Percentiles rank a stretch among this genome's conserved stretches.
Conservation (phyloP, 2,113 vertebrate genomes). For the Andinoacara biseriatus region DNA sequence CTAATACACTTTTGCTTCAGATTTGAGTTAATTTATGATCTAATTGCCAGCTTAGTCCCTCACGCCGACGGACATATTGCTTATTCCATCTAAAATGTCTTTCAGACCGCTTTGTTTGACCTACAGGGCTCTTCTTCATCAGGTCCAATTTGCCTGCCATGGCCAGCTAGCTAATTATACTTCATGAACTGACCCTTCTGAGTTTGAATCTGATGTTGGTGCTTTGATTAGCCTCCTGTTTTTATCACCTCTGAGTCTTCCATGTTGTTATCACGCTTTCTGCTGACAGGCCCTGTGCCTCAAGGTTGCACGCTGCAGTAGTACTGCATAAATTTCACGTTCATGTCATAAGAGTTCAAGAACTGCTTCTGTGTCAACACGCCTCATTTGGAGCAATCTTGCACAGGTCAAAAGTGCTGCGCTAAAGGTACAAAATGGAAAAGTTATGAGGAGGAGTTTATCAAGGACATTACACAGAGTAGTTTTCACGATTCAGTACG, state of each 20-base stretch:
- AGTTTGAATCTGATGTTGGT: constrained; percentile 65
- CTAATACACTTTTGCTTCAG: constrained; percentile 51
- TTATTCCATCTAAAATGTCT: constrained; percentile 70
- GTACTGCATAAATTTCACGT: constrained; percentile 66
- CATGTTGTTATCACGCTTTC: constrained; percentile 74
- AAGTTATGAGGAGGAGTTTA: constrained; percentile 37
- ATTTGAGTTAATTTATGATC: constrained; percentile 68
- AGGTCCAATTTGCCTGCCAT: constrained; percentile 74
- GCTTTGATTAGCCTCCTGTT: constrained; percentile 79
- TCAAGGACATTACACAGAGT: constrained; percentile 32
- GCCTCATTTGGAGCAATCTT: constrained; percentile 65
- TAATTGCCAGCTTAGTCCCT: constrained; percentile 70
- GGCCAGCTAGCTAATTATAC: constrained; percentile 78
- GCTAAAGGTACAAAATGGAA: constrained; percentile 39
- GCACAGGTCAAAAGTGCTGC: constrained; percentile 39
- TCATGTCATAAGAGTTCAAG: constrained; percentile 65
- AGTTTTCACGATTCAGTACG: constrained; percentile 4
- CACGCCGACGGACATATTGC: constrained; percentile 62
- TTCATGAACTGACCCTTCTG: constrained; percentile 75
- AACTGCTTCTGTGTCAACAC: constrained; percentile 60
- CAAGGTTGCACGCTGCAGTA: constrained; percentile 72
- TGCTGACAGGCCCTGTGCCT: constrained; percentile 72
- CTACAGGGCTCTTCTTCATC: constrained; percentile 74
- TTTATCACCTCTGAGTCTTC: constrained; percentile 76
- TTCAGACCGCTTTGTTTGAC: constrained; percentile 69